Percentiles rank a stretch among this genome's conserved stretches.
phyloP scores from a whole-genome alignment of 2,113 vertebrate genomes.

The Prunella himalayana region DNA sequence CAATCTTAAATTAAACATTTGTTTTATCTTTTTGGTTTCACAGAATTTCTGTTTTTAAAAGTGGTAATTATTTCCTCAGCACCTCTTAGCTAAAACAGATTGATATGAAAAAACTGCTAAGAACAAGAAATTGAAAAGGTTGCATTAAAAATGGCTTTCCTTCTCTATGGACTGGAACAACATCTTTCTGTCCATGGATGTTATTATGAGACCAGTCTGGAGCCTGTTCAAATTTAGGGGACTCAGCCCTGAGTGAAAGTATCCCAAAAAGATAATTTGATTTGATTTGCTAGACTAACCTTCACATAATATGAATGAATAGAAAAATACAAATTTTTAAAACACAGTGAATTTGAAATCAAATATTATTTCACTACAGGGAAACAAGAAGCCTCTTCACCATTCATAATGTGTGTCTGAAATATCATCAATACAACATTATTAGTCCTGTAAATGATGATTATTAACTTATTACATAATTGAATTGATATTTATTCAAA shows the following conservation, averaged over 20 bases:
- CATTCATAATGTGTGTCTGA: background rate
- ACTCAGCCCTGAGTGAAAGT: rapidly evolving
- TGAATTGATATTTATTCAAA: background rate
- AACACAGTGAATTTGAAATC: background rate
- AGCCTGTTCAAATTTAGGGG: background rate
- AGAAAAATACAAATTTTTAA: background rate
- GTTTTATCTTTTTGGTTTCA: background rate
- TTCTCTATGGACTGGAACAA: background rate
- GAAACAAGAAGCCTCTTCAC: background rate
- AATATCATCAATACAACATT: background rate
- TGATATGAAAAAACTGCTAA: background rate
- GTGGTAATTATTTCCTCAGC: background rate
- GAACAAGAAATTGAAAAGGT: background rate
- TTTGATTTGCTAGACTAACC: background rate
- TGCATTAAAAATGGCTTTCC: background rate
- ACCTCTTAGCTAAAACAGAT: background rate
- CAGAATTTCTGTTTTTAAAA: background rate
- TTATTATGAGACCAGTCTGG: background rate
- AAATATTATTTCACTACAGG: background rate
- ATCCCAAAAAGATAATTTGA: background rate
- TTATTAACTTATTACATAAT: background rate
- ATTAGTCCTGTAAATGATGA: background rate
- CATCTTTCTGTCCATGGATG: background rate
- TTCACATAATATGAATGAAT: background rate
- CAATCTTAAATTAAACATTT: background rate